Conservation (phyloP, 2,888 invertebrate species). For the Drosophila parthenogenetica region DNA sequence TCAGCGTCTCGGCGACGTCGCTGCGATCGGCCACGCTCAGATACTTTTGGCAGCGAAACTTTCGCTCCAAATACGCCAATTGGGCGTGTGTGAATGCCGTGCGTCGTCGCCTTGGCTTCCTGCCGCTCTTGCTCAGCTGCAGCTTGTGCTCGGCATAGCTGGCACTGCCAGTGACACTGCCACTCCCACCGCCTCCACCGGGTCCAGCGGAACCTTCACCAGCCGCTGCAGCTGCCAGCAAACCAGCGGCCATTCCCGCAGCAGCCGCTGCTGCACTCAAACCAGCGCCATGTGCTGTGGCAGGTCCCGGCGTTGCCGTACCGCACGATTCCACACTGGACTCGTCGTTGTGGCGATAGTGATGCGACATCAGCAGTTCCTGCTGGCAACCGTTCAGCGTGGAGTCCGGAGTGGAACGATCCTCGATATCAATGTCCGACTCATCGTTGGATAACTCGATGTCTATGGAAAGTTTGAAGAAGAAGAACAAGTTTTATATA, state of each 20-base stretch:
- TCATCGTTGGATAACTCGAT: conserved; percentile 84
- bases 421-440: conserved; percentile 85
- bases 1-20: conserved; percentile 95
- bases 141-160: conserved; percentile 81
- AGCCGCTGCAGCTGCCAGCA: conserved; percentile 50
- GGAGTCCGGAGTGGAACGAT: conserved; percentile 84
- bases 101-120: conserved; percentile 93
- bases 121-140: conserved; percentile 86
- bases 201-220: conserved; percentile 1
- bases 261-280: conserved; percentile 64
- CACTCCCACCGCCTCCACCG: conserved; percentile 6
- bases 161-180: conserved; percentile 32
- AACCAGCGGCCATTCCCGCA: conserved; percentile 67
- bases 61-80: conserved; percentile 95
- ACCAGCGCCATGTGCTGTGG: conserved; percentile 23
- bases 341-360: conserved; percentile 77
- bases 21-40: conserved; percentile 96
- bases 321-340: conserved; percentile 82
- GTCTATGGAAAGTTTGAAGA: conserved; percentile 55
- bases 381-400: conserved; percentile 66
- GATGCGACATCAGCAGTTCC: conserved; percentile 66
- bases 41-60: conserved; percentile 97
- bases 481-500: not conserved
- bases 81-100: conserved; percentile 98
- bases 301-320: conserved; percentile 59